Evolutionary conservation across 2,888 invertebrate species (phyloP).

Genomic region (Dendrolimus houi): DNA sequence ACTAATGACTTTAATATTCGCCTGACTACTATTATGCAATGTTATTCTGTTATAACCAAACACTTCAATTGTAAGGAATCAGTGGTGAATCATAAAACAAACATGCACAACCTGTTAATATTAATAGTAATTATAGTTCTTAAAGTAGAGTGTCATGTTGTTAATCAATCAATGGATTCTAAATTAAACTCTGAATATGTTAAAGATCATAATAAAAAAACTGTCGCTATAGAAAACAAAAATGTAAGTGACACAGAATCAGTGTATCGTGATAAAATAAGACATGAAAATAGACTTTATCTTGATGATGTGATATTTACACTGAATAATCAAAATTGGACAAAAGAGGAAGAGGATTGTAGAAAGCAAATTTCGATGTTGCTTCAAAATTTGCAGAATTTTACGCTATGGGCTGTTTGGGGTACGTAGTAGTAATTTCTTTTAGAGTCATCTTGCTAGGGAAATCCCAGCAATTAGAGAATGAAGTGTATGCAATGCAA

Average conservation of each 20-base stretch:
- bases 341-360: constrained; percentile 43
- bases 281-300: constrained; percentile 40
- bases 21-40: constrained; percentile 34
- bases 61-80: constrained; percentile 4
- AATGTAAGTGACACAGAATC: constrained; percentile 16
- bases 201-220: constrained; percentile 11
- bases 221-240: constrained; percentile 14
- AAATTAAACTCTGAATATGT: constrained; percentile 11
- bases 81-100: constrained; percentile 2
- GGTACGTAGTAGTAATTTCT: constrained; percentile 39
- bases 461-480: too few relatives aligned
- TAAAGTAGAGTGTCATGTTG: constrained; percentile 22
- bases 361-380: constrained; percentile 45
- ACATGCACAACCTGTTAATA: constrained; percentile 6
- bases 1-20: constrained; percentile 30
- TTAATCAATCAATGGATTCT: constrained; percentile 16
- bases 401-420: constrained; percentile 76
- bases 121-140: constrained; percentile 13
- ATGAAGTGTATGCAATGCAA: too few relatives aligned
- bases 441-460: too few relatives aligned
- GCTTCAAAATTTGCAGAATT: constrained; percentile 59
- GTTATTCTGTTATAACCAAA: constrained; percentile 35
- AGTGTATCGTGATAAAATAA: constrained; percentile 13
- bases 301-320: constrained; percentile 56
- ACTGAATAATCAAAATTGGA: constrained; percentile 53